Base-by-base conservation (phyloP, 2,888 invertebrate species). In the Dione juno region DNA sequence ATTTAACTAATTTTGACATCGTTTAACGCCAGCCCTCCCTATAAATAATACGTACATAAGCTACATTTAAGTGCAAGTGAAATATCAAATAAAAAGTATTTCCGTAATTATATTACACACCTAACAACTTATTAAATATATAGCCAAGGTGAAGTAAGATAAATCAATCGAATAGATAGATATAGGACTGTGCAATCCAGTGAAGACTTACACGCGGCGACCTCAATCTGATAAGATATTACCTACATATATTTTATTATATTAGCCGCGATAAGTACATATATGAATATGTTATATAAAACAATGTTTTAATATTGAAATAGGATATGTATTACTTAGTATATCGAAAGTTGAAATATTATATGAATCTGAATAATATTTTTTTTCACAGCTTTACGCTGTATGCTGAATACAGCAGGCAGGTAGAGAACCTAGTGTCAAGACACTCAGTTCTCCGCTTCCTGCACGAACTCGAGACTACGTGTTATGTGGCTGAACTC, bases 221-320 rank as follows among this genome's bases (percentile, higher is more conserved):
- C 73, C 73, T 70, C 63, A 63, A 70, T 68, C 48, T 61, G 70
- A 73, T 73, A 65, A 69, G 67, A 72, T 69, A 63, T 66, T 41
- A 28, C 21, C 61, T 57, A 28, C 21, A 66, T 57, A 50, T 28
- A 59, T 41, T 67, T 53, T 54, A 41, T 53, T 52, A 41, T 53
- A 66, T 41, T 53, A 52, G 21, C n/a, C 6, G 1, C 10, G n/a
- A 52, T 52, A 40, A 21, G 10, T 52, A 52, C 19, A 16, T 48
- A 48, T 16, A 1, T n/a, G 28, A 28, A 48, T 9, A 50, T 28
- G n/a, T 28, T 53, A 41, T 28, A n/a, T 41, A 41, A 53, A 53
- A 65, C 41, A 53, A 28, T 11, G 13, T 41, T 10, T 19, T 37
- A 8, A 45, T 35, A 35, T 35, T 50, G 13, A n/a, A 50, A 37